Percentiles rank a stretch among this genome's conserved stretches.
These are phyloP conservation scores for Drosophila littoralis DNA, from an alignment of 1,140 invertebrate species.

Conservation along the genomic window DNA sequence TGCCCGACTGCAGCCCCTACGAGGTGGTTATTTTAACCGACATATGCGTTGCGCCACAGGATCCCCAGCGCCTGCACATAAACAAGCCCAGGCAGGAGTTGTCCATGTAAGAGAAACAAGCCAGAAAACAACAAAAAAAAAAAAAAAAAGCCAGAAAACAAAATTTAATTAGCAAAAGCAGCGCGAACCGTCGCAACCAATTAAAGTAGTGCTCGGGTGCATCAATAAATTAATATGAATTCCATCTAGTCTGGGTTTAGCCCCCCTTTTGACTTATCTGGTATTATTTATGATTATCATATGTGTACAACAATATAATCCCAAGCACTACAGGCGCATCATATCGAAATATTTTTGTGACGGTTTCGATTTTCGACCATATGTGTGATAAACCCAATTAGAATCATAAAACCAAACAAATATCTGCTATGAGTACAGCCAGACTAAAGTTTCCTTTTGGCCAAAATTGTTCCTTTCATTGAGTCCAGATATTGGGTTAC, in stretches of 20 bases:
- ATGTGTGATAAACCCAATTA: constrained; percentile 75
- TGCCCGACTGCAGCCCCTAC: constrained; percentile 87
- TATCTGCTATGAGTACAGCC: constrained; percentile 35
- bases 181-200: constrained; percentile 29
- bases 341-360: constrained; percentile 40
- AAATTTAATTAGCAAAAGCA: background rate
- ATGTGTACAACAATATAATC: background rate
- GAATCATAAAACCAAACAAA: constrained; percentile 22
- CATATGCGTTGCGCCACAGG: constrained; percentile 73
- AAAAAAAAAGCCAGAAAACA: background rate
- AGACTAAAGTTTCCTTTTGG: constrained; percentile 64
- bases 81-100: constrained; percentile 82
- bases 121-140: background rate
- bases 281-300: background rate
- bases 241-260: background rate
- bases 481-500: constrained; percentile 52
- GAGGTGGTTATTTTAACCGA: constrained; percentile 82
- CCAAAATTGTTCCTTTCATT: constrained; percentile 75
- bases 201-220: constrained; percentile 12
- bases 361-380: constrained; percentile 66
- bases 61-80: constrained; percentile 73
- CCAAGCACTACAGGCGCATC: constrained; percentile 31
- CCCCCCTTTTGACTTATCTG: constrained; percentile 8
- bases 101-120: constrained; percentile 62
- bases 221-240: constrained; percentile 13